These are phyloP conservation scores for Beaufortia kweichowensis DNA, from an alignment of 2,113 vertebrate species.

Conservation along the genomic window DNA sequence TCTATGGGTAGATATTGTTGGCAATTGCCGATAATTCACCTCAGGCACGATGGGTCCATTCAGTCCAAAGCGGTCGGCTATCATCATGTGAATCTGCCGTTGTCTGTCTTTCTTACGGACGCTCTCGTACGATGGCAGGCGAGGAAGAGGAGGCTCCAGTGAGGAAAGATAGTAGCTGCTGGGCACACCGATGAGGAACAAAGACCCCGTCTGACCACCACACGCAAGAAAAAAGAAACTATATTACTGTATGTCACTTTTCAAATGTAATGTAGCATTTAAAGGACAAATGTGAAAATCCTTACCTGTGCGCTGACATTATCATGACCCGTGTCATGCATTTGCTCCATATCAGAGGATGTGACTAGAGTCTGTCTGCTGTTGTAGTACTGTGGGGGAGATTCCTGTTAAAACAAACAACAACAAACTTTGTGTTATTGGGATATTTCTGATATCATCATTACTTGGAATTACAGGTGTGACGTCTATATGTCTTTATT, in stretches of 20 bases:
- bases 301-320: conserved; percentile 64
- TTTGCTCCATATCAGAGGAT: conserved; percentile 62
- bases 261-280: not conserved
- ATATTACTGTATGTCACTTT: too few species aligned
- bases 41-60: conserved; percentile 74
- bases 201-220: conserved; percentile 65
- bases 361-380: conserved; percentile 79
- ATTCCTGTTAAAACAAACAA: conserved; percentile 61
- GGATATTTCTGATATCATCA: not conserved
- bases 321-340: conserved; percentile 52
- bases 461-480: too few species aligned
- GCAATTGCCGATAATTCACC: conserved; percentile 60
- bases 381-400: conserved; percentile 75
- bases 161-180: conserved; percentile 75
- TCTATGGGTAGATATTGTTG: too few species aligned
- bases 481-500: too few species aligned
- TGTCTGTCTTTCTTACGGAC: conserved; percentile 81
- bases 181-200: conserved; percentile 76
- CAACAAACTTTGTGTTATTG: not conserved
- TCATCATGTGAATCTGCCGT: conserved; percentile 84
- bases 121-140: conserved; percentile 78
- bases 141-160: conserved; percentile 69
- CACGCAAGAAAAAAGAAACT: not conserved
- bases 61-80: conserved; percentile 77
- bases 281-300: not conserved